Evolutionary conservation across 2,888 invertebrate genomes (phyloP).

Genomic region (Yponomeuta sedellus): DNA sequence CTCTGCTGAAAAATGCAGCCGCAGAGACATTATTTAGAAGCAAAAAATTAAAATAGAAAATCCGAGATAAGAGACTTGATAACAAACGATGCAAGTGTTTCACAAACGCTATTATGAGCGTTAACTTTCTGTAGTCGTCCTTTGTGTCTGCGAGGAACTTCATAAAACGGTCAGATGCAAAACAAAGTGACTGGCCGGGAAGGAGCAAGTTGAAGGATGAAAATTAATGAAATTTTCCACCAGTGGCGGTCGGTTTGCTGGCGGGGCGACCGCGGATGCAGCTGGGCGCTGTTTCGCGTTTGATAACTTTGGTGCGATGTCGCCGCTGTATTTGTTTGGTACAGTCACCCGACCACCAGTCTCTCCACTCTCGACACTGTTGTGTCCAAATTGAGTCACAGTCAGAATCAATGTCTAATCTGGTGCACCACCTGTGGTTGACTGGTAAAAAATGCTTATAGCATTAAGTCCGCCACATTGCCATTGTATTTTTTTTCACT

Average conservation of each 20-base stretch:
- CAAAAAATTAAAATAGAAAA: too few species aligned
- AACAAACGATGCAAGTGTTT: too few species aligned
- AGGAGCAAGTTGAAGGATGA: constrained; percentile 50
- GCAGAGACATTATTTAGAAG: too few species aligned
- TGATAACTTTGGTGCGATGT: neutral
- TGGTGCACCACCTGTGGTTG: too few species aligned
- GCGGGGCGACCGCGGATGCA: constrained; percentile 30
- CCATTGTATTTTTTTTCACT: too few species aligned
- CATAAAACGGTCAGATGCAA: constrained; percentile 31
- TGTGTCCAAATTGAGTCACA: neutral
- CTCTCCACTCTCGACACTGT: neutral
- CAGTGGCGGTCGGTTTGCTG: constrained; percentile 33
- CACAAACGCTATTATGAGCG: too few species aligned
- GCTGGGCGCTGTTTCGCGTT: constrained; percentile 12
- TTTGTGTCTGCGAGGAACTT: constrained; percentile 1
- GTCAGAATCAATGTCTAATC: too few species aligned
- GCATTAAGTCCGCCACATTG: too few species aligned
- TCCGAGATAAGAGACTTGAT: too few species aligned
- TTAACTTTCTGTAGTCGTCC: too few species aligned
- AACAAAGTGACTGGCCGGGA: constrained; percentile 39
- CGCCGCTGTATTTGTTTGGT: neutral
- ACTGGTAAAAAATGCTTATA: too few species aligned
- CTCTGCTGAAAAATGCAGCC: too few species aligned
- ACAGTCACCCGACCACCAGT: neutral
- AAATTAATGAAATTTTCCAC: constrained; percentile 63